A percentile compares a stretch with the other conserved stretches of the same genome.
Conservation (phyloP, 2,113 vertebrate genomes). For the Microtus ochrogaster region DNA sequence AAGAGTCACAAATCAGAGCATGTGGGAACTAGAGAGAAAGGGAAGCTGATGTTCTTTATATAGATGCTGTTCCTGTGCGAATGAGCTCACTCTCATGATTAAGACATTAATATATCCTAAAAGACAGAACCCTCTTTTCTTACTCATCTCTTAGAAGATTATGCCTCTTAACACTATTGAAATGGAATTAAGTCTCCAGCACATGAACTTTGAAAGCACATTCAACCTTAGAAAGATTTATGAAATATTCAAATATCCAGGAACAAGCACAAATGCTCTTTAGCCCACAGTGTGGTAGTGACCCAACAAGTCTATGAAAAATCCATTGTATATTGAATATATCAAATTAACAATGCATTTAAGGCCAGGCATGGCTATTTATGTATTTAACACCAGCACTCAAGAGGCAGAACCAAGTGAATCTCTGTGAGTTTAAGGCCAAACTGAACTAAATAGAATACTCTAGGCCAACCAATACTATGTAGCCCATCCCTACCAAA, state of each 20-base stretch:
- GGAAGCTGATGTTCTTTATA: not conserved
- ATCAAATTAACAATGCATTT: not conserved
- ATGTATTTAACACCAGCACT: not conserved
- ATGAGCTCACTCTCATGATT: not conserved
- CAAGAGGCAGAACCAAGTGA: not conserved
- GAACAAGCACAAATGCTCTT: not conserved
- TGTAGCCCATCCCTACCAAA: not conserved
- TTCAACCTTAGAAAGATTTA: not conserved
- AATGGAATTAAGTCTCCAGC: not conserved
- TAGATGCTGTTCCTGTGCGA: not conserved
- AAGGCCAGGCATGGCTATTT: not conserved
- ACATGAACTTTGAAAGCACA: not conserved
- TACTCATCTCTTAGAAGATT: not conserved
- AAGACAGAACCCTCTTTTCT: not conserved
- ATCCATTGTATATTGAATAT: not conserved
- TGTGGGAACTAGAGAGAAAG: not conserved
- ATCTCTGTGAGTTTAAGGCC: not conserved
- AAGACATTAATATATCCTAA: not conserved
- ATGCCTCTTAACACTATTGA: not conserved
- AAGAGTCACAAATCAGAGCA: not conserved
- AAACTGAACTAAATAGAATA: not conserved
- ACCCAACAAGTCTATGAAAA: not conserved
- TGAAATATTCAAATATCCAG: not conserved
- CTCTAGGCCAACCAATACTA: not conserved
- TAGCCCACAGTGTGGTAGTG: not conserved